Conservation (phyloP, 2,888 invertebrate genomes). For the Dryocosmus kuriphilus region DNA sequence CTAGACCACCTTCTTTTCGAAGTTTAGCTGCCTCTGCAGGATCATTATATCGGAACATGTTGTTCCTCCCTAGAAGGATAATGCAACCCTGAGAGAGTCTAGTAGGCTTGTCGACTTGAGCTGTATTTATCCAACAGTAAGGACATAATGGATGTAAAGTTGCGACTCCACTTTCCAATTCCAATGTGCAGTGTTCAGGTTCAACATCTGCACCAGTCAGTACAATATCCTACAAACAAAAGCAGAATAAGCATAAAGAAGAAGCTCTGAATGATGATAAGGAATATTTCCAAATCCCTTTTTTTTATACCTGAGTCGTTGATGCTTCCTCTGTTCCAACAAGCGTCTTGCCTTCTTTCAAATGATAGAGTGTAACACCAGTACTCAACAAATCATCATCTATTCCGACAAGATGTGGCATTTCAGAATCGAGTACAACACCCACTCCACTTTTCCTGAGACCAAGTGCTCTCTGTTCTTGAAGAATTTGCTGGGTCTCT, state of each 20-base stretch:
- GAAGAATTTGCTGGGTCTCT: slow-evolving; percentile 91
- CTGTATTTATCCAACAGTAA: slow-evolving; percentile 91
- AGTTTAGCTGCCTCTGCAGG: slow-evolving; percentile 92
- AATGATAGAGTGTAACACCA: slow-evolving; percentile 93
- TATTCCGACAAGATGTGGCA: slow-evolving; percentile 94
- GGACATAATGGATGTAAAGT: slow-evolving; percentile 84
- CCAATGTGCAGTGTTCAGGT: slow-evolving; percentile 88
- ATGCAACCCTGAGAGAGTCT: slow-evolving; percentile 90
- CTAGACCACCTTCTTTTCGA: slow-evolving; percentile 85
- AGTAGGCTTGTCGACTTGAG: slow-evolving; percentile 87
- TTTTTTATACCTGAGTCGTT: slow-evolving; percentile 74
- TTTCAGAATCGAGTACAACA: slow-evolving; percentile 92
- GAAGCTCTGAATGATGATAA: too few relatives aligned
- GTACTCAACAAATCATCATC: slow-evolving; percentile 94
- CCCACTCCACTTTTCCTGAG: slow-evolving; percentile 92
- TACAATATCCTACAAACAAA: slow-evolving; percentile 85
- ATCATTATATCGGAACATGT: slow-evolving; percentile 93
- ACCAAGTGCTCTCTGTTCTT: slow-evolving; percentile 92
- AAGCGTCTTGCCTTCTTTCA: slow-evolving; percentile 93
- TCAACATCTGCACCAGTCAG: slow-evolving; percentile 87
- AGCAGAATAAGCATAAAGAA: neutral
- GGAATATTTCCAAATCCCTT: neutral
- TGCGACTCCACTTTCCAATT: slow-evolving; percentile 85
- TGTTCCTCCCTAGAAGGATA: slow-evolving; percentile 86
- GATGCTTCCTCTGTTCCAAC: slow-evolving; percentile 89